Percentiles rank a stretch among this genome's conserved stretches.
Evolutionary conservation across 1,140 invertebrate species (phyloP).

Genomic region (Calephelis nemesis): DNA sequence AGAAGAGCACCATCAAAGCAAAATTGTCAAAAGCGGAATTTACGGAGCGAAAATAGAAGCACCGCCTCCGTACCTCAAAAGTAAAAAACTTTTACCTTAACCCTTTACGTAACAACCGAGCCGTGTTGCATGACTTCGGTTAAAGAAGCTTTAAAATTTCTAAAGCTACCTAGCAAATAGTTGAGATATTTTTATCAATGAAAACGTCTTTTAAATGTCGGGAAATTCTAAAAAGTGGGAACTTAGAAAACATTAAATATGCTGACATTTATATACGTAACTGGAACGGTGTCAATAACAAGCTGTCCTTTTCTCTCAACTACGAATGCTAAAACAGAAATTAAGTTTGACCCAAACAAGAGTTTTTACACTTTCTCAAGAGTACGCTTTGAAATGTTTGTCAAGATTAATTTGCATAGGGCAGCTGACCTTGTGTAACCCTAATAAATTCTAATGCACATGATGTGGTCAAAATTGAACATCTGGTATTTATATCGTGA

Average conservation of each 20-base stretch:
- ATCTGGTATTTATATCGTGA: slow-evolving; percentile 64
- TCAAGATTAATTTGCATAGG: slow-evolving; percentile 56
- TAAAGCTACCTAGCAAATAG: neutral
- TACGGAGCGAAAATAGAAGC: slow-evolving; percentile 61
- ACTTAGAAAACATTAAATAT: neutral
- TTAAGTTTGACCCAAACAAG: neutral
- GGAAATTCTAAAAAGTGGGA: neutral
- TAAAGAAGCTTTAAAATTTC: slow-evolving; percentile 10
- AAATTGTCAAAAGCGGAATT: slow-evolving; percentile 66
- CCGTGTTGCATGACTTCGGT: slow-evolving; percentile 21
- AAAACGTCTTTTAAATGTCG: neutral
- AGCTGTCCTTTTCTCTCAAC: neutral
- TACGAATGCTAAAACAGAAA: neutral
- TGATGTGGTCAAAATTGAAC: slow-evolving; percentile 51
- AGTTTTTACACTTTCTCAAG: slow-evolving; percentile 47
- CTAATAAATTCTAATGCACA: slow-evolving; percentile 74
- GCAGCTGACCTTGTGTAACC: slow-evolving; percentile 67
- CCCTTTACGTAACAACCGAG: slow-evolving; percentile 65
- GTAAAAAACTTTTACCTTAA: slow-evolving; percentile 71
- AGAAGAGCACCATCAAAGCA: slow-evolving; percentile 63
- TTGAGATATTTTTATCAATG: neutral
- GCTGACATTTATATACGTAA: neutral
- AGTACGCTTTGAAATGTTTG: slow-evolving; percentile 25
- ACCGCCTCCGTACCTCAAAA: slow-evolving; percentile 52
- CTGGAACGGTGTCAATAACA: neutral